Conservation (phyloP, 2,113 vertebrate genomes). For the Dromiciops gliroides region DNA sequence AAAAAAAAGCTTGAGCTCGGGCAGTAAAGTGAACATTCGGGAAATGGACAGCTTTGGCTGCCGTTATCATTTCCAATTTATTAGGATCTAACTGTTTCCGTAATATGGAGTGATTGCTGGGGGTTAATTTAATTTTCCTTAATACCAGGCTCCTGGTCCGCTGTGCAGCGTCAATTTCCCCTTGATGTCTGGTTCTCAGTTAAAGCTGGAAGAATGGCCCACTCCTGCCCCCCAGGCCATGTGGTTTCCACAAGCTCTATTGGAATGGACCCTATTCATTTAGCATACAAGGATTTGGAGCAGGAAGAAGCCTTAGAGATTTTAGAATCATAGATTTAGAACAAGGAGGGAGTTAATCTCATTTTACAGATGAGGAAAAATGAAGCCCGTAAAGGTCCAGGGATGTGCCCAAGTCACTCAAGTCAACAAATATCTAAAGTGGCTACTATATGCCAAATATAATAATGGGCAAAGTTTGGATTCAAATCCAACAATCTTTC, state of each 20-base stretch:
- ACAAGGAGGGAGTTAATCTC: neutral
- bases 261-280: slow-evolving; percentile 66
- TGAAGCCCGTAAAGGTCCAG: neutral
- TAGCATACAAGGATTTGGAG: neutral
- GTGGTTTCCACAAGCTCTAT: slow-evolving; percentile 70
- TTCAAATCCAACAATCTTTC: neutral
- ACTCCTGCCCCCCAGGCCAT: slow-evolving; percentile 63
- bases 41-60: slow-evolving; percentile 74
- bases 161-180: slow-evolving; percentile 77
- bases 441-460: neutral
- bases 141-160: slow-evolving; percentile 73
- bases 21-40: slow-evolving; percentile 81
- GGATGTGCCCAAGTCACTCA: neutral
- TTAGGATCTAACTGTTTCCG: slow-evolving; percentile 81
- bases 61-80: slow-evolving; percentile 82
- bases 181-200: slow-evolving; percentile 69
- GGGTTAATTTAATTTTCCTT: slow-evolving; percentile 83
- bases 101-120: slow-evolving; percentile 77
- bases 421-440: neutral
- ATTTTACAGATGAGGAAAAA: neutral
- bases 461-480: neutral
- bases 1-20: slow-evolving; percentile 57
- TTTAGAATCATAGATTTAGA: neutral
- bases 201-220: slow-evolving; percentile 66
- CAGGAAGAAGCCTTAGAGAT: neutral